Evolutionary conservation across 2,797 vertebrate species (phyloP).

Genomic region (Syngnathus rostellatus): DNA sequence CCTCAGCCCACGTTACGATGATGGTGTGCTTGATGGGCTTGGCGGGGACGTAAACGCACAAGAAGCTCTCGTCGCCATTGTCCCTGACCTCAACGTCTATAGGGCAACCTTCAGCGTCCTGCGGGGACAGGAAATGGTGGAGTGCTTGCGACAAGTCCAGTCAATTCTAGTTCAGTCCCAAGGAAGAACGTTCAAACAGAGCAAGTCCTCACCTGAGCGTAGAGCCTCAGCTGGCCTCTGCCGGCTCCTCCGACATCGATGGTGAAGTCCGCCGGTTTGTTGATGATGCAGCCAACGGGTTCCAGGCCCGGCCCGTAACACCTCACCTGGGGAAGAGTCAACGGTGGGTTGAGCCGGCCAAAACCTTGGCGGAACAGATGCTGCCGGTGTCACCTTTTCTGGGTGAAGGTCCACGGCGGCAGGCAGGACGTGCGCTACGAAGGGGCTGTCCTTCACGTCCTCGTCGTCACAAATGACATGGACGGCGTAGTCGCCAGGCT

Average conservation of each 20-base stretch:
- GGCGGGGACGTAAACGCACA: conserved; percentile 83
- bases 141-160: neutral
- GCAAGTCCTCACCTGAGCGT: conserved; percentile 72
- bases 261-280: conserved; percentile 84
- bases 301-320: conserved; percentile 81
- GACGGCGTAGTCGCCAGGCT: conserved; percentile 87
- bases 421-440: conserved; percentile 85
- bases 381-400: conserved; percentile 68
- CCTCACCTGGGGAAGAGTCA: conserved; percentile 65
- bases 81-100: conserved; percentile 87
- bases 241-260: conserved; percentile 77
- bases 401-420: conserved; percentile 72
- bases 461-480: conserved; percentile 93
- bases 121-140: neutral
- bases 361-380: neutral
- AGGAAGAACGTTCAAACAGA: no score
- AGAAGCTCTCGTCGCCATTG: conserved; percentile 79
- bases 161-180: no score
- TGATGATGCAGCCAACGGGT: conserved; percentile 82
- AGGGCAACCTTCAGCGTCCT: conserved; percentile 86
- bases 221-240: conserved; percentile 81
- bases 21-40: conserved; percentile 93
- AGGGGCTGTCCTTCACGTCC: conserved; percentile 90
- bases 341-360: neutral
- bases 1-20: conserved; percentile 85